A percentile compares a stretch with the other conserved stretches of the same genome.
Conservation (phyloP, 1,140 invertebrate genomes). For the Acyrthosiphon pisum region DNA sequence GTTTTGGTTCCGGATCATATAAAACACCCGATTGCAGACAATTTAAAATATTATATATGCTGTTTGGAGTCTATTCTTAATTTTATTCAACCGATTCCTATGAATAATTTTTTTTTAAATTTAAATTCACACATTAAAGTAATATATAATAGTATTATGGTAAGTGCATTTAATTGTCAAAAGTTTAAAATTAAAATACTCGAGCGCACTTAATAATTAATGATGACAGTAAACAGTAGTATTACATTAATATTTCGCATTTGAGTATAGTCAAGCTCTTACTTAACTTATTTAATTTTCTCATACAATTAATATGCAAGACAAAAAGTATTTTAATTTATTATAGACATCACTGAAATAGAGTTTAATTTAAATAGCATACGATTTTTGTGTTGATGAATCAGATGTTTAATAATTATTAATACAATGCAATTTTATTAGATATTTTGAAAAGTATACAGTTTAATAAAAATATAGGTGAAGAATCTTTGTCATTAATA, state of each 20-base stretch:
- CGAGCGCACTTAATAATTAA: neutral
- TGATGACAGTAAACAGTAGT: neutral
- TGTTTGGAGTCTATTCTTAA: neutral
- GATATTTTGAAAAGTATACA: neutral
- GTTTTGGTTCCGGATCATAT: neutral
- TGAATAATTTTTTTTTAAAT: neutral
- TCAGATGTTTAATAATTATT: neutral
- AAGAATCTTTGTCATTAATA: neutral
- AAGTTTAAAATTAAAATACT: slow-evolving; percentile 16
- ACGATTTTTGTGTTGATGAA: neutral
- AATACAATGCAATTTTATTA: neutral
- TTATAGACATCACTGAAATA: neutral
- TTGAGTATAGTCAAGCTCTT: neutral
- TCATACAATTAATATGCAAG: neutral
- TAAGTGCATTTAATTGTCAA: neutral
- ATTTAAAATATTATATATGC: too few species aligned
- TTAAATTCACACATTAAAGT: neutral
- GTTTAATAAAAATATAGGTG: neutral
- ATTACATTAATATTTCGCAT: neutral
- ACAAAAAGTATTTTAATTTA: neutral
- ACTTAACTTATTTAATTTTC: neutral
- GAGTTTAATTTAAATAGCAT: neutral
- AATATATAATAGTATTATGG: neutral
- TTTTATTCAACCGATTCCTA: neutral
- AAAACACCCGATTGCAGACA: neutral